phyloP scores from a whole-genome alignment of 2,888 invertebrate genomes.

The Camptogramma bilineatum region DNA sequence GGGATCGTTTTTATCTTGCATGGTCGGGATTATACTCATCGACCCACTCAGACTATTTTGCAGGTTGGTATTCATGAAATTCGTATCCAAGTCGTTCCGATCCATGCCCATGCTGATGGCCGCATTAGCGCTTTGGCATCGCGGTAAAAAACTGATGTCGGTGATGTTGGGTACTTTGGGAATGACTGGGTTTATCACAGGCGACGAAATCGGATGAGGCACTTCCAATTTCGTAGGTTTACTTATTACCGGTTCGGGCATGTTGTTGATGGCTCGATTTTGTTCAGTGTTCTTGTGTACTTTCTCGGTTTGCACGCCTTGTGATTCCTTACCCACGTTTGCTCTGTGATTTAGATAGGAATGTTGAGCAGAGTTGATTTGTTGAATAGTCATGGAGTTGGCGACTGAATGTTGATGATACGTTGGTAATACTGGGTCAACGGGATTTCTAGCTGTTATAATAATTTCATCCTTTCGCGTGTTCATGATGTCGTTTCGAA shows the following conservation, averaged over 20 bases:
- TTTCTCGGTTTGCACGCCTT: constrained; percentile 76
- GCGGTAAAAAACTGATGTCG: constrained; percentile 76
- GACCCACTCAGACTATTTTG: constrained; percentile 68
- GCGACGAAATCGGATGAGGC: constrained; percentile 80
- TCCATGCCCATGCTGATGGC: constrained; percentile 74
- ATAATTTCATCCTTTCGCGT: constrained; percentile 75
- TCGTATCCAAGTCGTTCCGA: constrained; percentile 68
- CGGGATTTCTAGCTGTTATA: constrained; percentile 67
- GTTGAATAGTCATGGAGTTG: constrained; percentile 78
- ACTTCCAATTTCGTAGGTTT: constrained; percentile 76
- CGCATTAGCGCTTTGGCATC: constrained; percentile 80
- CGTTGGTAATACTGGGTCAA: constrained; percentile 68
- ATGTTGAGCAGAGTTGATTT: constrained; percentile 71
- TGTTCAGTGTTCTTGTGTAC: constrained; percentile 63
- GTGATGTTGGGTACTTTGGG: constrained; percentile 76
- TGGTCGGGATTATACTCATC: constrained; percentile 66
- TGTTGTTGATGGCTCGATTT: constrained; percentile 61
- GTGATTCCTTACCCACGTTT: constrained; percentile 71
- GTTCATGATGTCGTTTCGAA: constrained; percentile 66
- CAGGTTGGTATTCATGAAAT: constrained; percentile 62
- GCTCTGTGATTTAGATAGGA: constrained; percentile 71
- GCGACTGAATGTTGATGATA: constrained; percentile 66
- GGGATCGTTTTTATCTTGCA: constrained; percentile 70
- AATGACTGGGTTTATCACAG: constrained; percentile 78
- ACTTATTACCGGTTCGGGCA: constrained; percentile 69